phyloP scores from a whole-genome alignment of 1,140 invertebrate species.

The Samia ricini region DNA sequence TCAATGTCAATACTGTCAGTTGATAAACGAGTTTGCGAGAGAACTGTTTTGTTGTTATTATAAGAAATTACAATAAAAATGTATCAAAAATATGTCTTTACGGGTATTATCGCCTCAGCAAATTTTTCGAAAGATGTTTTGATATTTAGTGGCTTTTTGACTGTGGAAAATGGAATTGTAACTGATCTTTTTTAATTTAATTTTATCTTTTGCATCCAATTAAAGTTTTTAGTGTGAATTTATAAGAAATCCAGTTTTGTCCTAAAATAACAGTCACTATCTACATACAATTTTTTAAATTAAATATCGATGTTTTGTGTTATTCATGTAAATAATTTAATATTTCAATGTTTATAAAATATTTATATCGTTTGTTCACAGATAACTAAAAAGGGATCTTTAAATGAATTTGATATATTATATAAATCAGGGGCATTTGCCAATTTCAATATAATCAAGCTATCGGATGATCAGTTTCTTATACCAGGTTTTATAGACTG shows the following conservation, averaged over 20 bases:
- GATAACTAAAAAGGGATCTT: conserved; percentile 51
- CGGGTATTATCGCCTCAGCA: conserved; percentile 53
- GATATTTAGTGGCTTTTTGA: conserved; percentile 45
- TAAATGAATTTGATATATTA: conserved; percentile 35
- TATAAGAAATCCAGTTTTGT: neutral
- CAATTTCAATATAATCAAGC: conserved; percentile 38
- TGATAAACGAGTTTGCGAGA: too few species aligned
- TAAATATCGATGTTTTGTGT: neutral
- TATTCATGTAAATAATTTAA: neutral
- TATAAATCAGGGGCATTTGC: conserved; percentile 28
- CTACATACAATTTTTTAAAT: neutral
- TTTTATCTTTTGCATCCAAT: too few species aligned
- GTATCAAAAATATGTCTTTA: conserved; percentile 36
- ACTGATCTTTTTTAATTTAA: conserved; percentile 19
- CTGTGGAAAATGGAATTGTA: conserved; percentile 61
- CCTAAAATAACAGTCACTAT: neutral
- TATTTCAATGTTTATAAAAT: neutral
- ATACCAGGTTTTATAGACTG: conserved; percentile 94
- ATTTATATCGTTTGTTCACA: conserved; percentile 14
- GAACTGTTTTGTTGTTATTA: too few species aligned
- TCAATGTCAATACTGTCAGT: too few species aligned
- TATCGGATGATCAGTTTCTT: conserved; percentile 83
- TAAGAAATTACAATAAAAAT: neutral
- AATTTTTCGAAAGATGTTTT: conserved; percentile 35
- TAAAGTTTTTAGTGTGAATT: too few species aligned